These are phyloP conservation scores for Lasiurus borealis DNA, from an alignment of 2,113 vertebrate species.

Conservation along the genomic window DNA sequence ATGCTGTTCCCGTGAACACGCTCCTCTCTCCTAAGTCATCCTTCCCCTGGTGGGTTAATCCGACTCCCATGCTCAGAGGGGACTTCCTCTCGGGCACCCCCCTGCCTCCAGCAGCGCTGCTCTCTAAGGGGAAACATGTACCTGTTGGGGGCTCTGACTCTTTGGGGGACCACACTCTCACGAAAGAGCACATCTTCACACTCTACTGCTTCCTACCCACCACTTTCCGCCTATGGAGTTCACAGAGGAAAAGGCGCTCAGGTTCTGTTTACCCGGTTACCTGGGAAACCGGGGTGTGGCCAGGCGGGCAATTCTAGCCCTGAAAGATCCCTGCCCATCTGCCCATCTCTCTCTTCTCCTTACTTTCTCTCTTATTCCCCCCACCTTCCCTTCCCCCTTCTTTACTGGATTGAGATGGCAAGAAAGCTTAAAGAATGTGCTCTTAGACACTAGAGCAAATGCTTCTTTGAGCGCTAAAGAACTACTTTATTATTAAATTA, in stretches of 20 bases:
- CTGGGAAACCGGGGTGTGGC: slow-evolving; percentile 78
- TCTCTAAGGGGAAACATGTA: not conserved
- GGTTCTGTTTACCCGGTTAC: slow-evolving; percentile 78
- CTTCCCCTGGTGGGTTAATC: not conserved
- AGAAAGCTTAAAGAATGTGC: not conserved
- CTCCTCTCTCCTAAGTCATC: slow-evolving; percentile 7
- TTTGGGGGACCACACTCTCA: not conserved
- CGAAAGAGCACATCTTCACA: not conserved
- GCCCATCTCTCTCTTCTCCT: too few species aligned
- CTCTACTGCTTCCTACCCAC: not conserved
- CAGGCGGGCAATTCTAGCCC: not conserved
- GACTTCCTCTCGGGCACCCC: not conserved
- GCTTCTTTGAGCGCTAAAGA: slow-evolving; percentile 12
- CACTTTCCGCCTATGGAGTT: not conserved
- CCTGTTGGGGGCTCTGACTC: not conserved
- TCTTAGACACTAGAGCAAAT: not conserved
- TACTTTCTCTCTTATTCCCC: not conserved
- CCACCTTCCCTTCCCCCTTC: not conserved
- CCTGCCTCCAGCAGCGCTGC: not conserved
- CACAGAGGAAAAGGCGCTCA: accelerated
- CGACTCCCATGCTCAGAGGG: not conserved
- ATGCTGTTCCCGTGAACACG: not conserved
- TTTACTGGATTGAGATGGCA: not conserved
- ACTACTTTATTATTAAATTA: not conserved
- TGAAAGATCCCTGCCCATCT: accelerated